Conservation (phyloP, 2,888 invertebrate species). For the Melanotus villosus region DNA sequence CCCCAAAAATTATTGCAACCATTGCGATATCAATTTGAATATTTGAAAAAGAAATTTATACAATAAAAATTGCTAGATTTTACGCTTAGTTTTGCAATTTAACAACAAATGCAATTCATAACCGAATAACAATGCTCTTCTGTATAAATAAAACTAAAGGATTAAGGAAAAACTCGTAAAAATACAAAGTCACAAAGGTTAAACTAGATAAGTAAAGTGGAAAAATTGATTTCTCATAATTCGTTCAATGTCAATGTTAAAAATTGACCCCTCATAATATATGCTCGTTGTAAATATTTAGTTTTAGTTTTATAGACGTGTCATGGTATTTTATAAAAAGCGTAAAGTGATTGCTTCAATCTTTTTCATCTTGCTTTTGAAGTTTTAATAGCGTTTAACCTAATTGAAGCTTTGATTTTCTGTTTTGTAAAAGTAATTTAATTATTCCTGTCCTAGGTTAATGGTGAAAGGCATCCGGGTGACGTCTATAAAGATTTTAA, state of each 20-base stretch:
- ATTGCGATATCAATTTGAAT: too few species aligned
- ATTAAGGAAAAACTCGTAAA: neutral
- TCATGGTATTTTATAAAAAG: neutral
- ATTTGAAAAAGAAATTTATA: too few species aligned
- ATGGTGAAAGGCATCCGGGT: constrained; percentile 88
- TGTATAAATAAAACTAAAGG: too few species aligned
- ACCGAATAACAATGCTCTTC: too few species aligned
- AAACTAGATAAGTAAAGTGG: neutral
- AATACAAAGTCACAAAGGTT: neutral
- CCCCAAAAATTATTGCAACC: too few species aligned
- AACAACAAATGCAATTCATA: too few species aligned
- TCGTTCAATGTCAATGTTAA: constrained; percentile 30
- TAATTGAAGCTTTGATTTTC: neutral
- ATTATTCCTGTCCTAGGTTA: constrained; percentile 73
- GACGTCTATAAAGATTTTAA: constrained; percentile 92
- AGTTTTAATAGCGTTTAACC: too few species aligned
- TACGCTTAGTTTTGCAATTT: too few species aligned
- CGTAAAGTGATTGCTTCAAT: too few species aligned
- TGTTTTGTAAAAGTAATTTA: neutral
- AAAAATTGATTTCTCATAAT: constrained; percentile 17
- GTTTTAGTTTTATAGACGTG: too few species aligned
- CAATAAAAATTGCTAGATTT: too few species aligned
- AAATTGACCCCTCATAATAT: neutral
- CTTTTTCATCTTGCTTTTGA: too few species aligned
- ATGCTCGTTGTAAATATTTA: neutral